These are phyloP conservation scores for Bibio marci DNA, from an alignment of 2,888 invertebrate species.

Conservation along the genomic window DNA sequence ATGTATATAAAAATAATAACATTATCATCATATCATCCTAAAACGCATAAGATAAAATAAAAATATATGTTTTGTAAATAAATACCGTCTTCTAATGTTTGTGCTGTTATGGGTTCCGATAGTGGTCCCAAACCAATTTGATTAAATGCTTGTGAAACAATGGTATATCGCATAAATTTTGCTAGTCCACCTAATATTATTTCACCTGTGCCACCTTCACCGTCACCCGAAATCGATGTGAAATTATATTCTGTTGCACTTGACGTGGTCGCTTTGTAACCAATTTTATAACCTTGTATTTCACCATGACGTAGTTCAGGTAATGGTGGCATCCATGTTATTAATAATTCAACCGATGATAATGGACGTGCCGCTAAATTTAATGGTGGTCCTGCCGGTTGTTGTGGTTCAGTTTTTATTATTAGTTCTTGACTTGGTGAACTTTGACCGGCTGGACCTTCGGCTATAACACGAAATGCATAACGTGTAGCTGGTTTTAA, in stretches of 20 bases:
- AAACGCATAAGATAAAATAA: neutral
- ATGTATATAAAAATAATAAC: slow-evolving; percentile 7
- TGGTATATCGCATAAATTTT: slow-evolving; percentile 48
- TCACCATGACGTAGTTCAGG: slow-evolving; percentile 54
- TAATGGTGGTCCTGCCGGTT: slow-evolving; percentile 50
- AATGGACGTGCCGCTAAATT: slow-evolving; percentile 49
- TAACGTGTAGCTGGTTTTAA: slow-evolving; percentile 55
- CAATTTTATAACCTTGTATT: slow-evolving; percentile 59
- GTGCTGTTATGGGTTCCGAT: slow-evolving; percentile 46
- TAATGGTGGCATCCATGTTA: slow-evolving; percentile 57
- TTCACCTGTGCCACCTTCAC: slow-evolving; percentile 49
- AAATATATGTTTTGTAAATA: neutral
- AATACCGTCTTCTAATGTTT: slow-evolving; percentile 57
- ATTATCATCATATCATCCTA: neutral
- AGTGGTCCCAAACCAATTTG: slow-evolving; percentile 56
- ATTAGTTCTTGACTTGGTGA: slow-evolving; percentile 43
- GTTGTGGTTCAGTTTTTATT: slow-evolving; percentile 49
- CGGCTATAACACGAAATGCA: slow-evolving; percentile 50
- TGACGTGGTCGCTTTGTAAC: slow-evolving; percentile 24
- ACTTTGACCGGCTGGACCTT: slow-evolving; percentile 56
- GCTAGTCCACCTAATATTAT: slow-evolving; percentile 41
- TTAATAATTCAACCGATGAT: slow-evolving; percentile 53
- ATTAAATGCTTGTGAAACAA: slow-evolving; percentile 57
- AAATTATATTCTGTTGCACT: slow-evolving; percentile 43
- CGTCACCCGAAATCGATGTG: slow-evolving; percentile 48